A percentile compares a stretch with the other conserved stretches of the same genome.
These are phyloP conservation scores for Pollenia labialis DNA, from an alignment of 2,888 invertebrate genomes.

Conservation along the genomic window DNA sequence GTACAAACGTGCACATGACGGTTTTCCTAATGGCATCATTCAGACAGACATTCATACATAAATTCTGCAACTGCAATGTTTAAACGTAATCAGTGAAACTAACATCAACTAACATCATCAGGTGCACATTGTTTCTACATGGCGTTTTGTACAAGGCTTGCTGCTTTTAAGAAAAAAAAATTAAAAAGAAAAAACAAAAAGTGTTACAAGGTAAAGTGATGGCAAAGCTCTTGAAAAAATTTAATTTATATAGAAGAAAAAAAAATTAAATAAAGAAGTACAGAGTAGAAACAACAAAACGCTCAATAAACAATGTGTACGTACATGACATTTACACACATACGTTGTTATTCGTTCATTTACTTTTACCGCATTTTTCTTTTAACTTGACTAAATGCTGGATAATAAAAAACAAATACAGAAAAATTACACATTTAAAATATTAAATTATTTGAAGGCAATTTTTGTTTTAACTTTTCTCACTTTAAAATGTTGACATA, in stretches of 20 bases:
- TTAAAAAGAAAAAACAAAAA: slow-evolving; percentile 34
- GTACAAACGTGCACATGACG: slow-evolving; percentile 51
- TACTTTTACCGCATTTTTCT: slow-evolving; percentile 54
- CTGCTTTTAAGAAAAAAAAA: slow-evolving; percentile 45
- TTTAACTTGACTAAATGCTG: slow-evolving; percentile 25
- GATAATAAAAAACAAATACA: background rate
- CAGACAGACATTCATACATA: slow-evolving; percentile 1
- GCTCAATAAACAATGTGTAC: slow-evolving; percentile 26
- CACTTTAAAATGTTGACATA: background rate
- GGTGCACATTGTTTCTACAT: slow-evolving; percentile 30
- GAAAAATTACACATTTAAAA: slow-evolving; percentile 33
- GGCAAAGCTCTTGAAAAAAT: slow-evolving; percentile 65
- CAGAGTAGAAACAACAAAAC: slow-evolving; percentile 18
- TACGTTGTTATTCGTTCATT: slow-evolving; percentile 39
- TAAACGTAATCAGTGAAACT: slow-evolving; percentile 25
- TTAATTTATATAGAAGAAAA: slow-evolving; percentile 18
- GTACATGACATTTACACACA: slow-evolving; percentile 68
- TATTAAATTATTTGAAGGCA: slow-evolving; percentile 13
- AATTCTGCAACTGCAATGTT: slow-evolving; percentile 8
- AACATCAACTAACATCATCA: slow-evolving; percentile 32
- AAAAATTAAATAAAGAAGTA: slow-evolving; percentile 1
- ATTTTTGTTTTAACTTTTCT: background rate
- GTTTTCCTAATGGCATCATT: slow-evolving; percentile 51
- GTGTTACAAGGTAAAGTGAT: slow-evolving; percentile 71
- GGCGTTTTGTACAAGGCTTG: slow-evolving; percentile 10